Evolutionary conservation across 2,888 invertebrate species (phyloP), one percentile per base, ranked within the genome.

Genomic region (Tinea trinotella): DNA sequence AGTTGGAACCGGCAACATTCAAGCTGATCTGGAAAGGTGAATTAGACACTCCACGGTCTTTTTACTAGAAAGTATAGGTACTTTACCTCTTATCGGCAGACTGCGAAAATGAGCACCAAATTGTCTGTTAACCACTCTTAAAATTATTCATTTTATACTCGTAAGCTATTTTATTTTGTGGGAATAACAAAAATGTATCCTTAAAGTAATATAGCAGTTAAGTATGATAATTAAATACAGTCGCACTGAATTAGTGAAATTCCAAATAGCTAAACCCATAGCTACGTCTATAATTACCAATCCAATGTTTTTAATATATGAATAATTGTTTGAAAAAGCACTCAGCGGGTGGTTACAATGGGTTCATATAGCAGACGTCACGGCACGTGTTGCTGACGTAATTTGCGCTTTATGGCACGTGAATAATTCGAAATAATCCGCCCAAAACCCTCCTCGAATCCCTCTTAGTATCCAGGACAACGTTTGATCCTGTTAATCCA

Each of bases 361-460:
- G 34, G 12, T 53, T 18, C 52, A 73, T 75, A 74, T 74, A 71
- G 75, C 76, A 65, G 62, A 64, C 66, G 68, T 63, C 69, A 61
- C 63, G 75, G 66, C 82, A 77, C 82, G 82, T 80, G 83, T 70
- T 69, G 65, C 58, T 70, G 59, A 70, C 70, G 70, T 76, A 81
- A 83, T 82, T 80, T 75, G 79, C 67, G 76, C 74, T 81, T 83
- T 83, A 84, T 83, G 81, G 72, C 68, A 81, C 79, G 83, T 81
- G 69, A 80, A 77, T 82, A 82, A 82, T 81, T 75, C 75, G 70
- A 59, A 71, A 72, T 79, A 76, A 82, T 81, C 78, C 74, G 65
- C 56, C 40, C 53, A 55, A 44, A 53, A 30, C 30, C 57, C 52
- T 52, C 58, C 53, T 55, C 59, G 53, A 59, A 35, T 56, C 56